Conservation (phyloP, 2,113 vertebrate genomes). For the Plecturocebus donacophilus region DNA sequence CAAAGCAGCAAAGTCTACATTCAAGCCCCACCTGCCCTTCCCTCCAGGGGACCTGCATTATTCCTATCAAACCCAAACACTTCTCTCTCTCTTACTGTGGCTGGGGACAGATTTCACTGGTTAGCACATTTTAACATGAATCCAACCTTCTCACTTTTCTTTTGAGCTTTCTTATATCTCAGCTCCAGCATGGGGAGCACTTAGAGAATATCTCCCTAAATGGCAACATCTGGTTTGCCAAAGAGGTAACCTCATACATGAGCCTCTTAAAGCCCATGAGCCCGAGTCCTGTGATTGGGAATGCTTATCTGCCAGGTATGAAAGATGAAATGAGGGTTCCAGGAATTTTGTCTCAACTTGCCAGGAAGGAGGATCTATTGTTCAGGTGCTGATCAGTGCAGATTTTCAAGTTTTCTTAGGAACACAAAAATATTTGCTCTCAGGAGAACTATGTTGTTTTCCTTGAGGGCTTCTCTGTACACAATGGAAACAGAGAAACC, state of each 20-base stretch:
- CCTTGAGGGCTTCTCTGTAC: slow-evolving; percentile 34
- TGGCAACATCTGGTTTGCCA: not conserved
- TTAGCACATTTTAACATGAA: not conserved
- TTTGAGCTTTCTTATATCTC: not conserved
- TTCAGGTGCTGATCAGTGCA: not conserved
- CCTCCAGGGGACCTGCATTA: not conserved
- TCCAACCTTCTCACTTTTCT: not conserved
- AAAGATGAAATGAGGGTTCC: not conserved
- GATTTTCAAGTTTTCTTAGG: slow-evolving; percentile 54
- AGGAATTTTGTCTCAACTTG: slow-evolving; percentile 47
- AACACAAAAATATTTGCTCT: slow-evolving; percentile 59
- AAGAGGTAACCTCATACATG: not conserved
- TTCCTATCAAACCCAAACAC: not conserved
- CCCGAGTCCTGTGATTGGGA: not conserved
- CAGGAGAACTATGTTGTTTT: slow-evolving; percentile 44
- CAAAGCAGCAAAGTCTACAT: not conserved
- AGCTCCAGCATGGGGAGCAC: not conserved
- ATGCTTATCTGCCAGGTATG: not conserved
- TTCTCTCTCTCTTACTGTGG: not conserved
- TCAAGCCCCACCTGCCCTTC: not conserved
- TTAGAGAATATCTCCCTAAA: not conserved
- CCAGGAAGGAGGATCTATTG: slow-evolving; percentile 4
- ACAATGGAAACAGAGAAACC: slow-evolving; percentile 49
- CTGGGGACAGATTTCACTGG: not conserved
- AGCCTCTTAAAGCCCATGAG: not conserved